Evolutionary conservation across 2,113 vertebrate species (phyloP), one percentile per base, ranked within the genome.

Genomic region (Macquaria ambigua): DNA sequence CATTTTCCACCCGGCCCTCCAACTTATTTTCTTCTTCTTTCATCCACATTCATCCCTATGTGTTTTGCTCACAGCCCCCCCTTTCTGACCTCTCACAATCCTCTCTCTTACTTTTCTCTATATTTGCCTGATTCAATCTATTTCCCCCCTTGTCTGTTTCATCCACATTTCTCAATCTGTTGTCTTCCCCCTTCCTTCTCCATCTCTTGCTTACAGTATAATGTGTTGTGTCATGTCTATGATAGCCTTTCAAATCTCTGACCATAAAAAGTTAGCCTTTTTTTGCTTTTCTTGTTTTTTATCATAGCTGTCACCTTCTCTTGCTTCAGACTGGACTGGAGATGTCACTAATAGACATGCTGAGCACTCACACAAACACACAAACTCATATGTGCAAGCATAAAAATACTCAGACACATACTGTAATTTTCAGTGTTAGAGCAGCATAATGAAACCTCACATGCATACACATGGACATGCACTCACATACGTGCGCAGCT

Each of bases 201-300:
- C 23, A 20, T 48, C n/a, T 56, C 7, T 62, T 73, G 16, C 59
- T 23, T 50, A 21, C 50, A 39, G 39, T 23, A 20, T 11, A 23
- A 55, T 77, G 8, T 37, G 25, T 43, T 48, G 18, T 50, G 6
- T 25, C 21, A 78, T 55, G 53, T 25, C 34, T 20, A 5, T 53
- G 67, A 72, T 46, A 48, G 72, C 48, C 50, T 71, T 59, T 75
- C 58, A 84, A 25, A 74, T 74, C 62, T 61, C 58, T 56, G 61
- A 41, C 64, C 50, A 53, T 74, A 37, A 81, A 84, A 61, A 69
- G n/a, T n/a, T n/a, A n/a, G n/a, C n/a, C n/a, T n/a, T n/a, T n/a
- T n/a, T n/a, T n/a, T n/a, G n/a, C n/a, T n/a, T n/a, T n/a, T n/a
- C n/a, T n/a, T n/a, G n/a, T n/a, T n/a, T n/a, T n/a, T n/a, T n/a